Evolutionary conservation across 2,113 vertebrate species (phyloP).

Genomic region (Zosterops hypoxanthus): DNA sequence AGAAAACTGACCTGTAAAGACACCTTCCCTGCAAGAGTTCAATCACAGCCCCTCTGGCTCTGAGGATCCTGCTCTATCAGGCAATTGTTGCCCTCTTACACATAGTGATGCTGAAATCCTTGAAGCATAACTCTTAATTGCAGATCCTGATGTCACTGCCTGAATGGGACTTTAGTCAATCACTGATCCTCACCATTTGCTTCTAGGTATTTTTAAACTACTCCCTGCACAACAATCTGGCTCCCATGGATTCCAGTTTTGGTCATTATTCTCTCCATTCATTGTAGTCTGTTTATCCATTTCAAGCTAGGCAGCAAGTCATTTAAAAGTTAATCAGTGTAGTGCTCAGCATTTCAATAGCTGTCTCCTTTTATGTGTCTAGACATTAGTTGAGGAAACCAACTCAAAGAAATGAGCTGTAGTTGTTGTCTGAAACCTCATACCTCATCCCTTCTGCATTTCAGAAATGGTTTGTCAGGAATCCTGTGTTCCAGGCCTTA

Average conservation of each 20-base stretch:
- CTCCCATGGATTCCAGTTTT: constrained; percentile 46
- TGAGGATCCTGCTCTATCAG: neutral
- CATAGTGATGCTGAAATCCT: neutral
- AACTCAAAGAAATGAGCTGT: constrained; percentile 30
- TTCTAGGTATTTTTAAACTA: constrained; percentile 58
- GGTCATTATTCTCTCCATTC: constrained; percentile 40
- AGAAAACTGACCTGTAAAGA: neutral
- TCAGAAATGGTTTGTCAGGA: constrained; percentile 24
- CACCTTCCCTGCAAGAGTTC: neutral
- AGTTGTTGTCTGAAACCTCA: constrained; percentile 10
- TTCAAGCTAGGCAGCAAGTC: constrained; percentile 49
- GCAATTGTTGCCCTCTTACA: neutral
- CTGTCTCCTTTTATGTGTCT: constrained; percentile 40
- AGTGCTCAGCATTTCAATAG: constrained; percentile 65
- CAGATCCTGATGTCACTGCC: neutral
- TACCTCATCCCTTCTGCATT: constrained; percentile 1
- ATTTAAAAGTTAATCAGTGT: constrained; percentile 69
- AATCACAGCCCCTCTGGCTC: neutral
- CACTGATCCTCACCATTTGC: constrained; percentile 49
- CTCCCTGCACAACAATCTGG: neutral
- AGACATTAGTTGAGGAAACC: constrained; percentile 25
- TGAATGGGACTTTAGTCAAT: constrained; percentile 42
- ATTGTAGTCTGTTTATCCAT: constrained; percentile 45
- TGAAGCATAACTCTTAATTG: constrained; percentile 11
- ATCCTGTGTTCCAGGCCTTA: neutral